A percentile compares a stretch with the other conserved stretches of the same genome.
Evolutionary conservation across 2,797 vertebrate genomes (phyloP).

Genomic region (Tragelaphus oryx): DNA sequence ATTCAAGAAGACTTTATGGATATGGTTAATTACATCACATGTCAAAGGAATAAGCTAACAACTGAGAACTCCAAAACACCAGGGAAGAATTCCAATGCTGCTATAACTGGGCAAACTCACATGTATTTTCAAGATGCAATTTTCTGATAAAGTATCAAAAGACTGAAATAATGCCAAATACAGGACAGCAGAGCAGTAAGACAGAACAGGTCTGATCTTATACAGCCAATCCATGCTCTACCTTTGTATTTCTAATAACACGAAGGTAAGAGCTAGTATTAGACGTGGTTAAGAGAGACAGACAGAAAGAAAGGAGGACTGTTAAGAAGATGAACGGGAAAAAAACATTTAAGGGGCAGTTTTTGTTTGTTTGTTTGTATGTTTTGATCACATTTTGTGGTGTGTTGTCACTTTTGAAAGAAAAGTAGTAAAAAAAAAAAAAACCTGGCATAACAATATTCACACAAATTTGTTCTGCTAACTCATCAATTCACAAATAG

Average conservation of each 20-base stretch:
- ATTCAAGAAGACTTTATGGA: neutral
- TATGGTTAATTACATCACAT: neutral
- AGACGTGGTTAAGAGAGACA: neutral
- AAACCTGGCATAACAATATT: neutral
- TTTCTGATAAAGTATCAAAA: constrained; percentile 31
- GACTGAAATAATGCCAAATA: constrained; percentile 10
- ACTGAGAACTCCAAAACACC: neutral
- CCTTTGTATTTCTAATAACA: neutral
- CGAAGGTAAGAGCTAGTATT: neutral
- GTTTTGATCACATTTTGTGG: neutral
- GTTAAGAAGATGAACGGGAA: neutral
- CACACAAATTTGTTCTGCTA: neutral
- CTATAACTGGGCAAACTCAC: neutral
- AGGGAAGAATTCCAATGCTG: neutral
- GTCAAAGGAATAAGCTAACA: constrained; percentile 3
- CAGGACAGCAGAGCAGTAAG: neutral
- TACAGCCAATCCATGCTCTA: neutral
- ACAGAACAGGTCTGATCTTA: neutral
- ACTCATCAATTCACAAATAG: neutral
- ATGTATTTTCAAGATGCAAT: constrained; percentile 9
- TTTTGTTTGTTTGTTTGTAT: neutral
- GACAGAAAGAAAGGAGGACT: neutral
- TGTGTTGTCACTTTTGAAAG: neutral
- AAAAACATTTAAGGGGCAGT: neutral
- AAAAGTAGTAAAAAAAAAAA: neutral